Conservation (phyloP, 2,113 vertebrate species). For the Ia io region DNA sequence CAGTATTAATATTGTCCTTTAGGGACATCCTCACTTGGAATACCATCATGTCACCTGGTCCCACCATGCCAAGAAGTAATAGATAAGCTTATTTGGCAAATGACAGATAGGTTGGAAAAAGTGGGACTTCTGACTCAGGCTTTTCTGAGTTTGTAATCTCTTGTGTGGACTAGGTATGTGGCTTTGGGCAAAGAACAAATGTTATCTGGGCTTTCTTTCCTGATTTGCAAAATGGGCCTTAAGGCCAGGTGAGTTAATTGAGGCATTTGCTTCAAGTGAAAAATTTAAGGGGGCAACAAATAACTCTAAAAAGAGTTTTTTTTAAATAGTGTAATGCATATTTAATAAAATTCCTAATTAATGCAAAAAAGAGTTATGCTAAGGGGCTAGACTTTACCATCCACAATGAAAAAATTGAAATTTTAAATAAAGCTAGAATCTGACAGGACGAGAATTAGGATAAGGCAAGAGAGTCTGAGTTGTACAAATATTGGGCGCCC, state of each 20-base stretch:
- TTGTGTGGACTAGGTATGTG: not conserved
- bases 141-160: constrained; percentile 29
- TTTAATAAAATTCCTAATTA: constrained; percentile 4
- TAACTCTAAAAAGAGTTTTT: not conserved
- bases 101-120: not conserved
- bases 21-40: not conserved
- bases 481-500: fast-evolving
- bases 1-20: not conserved
- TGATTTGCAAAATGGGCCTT: not conserved
- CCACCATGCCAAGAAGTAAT: not conserved
- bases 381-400: not conserved
- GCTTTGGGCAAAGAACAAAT: not conserved
- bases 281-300: not conserved
- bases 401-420: not conserved
- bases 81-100: not conserved
- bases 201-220: not conserved
- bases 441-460: not conserved
- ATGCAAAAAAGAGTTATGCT: not conserved
- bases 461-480: not conserved
- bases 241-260: not conserved
- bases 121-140: not conserved
- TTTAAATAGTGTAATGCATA: not conserved
- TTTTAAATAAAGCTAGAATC: not conserved
- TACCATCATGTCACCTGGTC: not conserved
- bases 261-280: not conserved